Evolutionary conservation across 2,888 invertebrate genomes (phyloP), one percentile per base, ranked within the genome.

Genomic region (Ceramica pisi): DNA sequence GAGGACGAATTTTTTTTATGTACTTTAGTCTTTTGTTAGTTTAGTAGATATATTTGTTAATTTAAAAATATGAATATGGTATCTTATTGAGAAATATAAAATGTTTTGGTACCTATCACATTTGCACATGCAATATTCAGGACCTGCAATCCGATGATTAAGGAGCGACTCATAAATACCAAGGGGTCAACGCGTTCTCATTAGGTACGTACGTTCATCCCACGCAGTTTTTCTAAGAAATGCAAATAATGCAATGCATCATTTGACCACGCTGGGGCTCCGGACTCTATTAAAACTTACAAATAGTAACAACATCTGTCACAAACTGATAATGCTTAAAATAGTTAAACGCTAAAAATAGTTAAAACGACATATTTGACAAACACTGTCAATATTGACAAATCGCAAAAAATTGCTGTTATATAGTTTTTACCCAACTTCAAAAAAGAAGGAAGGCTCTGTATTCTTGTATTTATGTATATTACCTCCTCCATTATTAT

Each of bases 401-500:
- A 26, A 53, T 16, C 1, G 1, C 9, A 19, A 21, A 19, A 14
- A n/a, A n/a, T 0, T 31, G 31, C 55, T 55, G 9, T 9, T 19
- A 26, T 26, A 26, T 26, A 31, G 10, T 10, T 55, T 31, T 46
- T 19, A 19, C 2, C 46, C 19, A 5, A 19, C 3, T 5, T 10
- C 38, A 41, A 14, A 46, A 46, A 46, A 19, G 8, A 19, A 6
- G 3, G 46, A 7, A 19, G 7, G 7, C 46, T 19, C 16, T 44
- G 44, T 41, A 41, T 41, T 41, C 14, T 5, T 14, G 7, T 44
- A 16, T n/a, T n/a, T 44, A 16, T 44, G 16, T 44, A 19, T 46
- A 14, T 73, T 86, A 97, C 97, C 98, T 86, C 98, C 98, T 59
- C 98, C 98, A 90, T 98, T 98, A 80, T 97, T 97, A 90, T 97